phyloP scores from a whole-genome alignment of 2,888 invertebrate species.

The Agrochola lychnidis region DNA sequence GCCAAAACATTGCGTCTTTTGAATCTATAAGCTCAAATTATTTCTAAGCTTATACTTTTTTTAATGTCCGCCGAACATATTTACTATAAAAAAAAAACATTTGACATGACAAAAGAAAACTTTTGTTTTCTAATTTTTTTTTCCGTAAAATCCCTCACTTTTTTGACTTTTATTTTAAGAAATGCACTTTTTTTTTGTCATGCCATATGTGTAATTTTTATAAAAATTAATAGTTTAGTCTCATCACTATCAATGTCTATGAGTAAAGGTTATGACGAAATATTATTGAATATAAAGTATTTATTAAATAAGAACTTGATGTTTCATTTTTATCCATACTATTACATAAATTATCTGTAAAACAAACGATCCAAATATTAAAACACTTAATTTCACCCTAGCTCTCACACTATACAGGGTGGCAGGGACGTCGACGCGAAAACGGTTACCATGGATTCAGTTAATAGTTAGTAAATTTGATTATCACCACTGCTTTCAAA shows the following conservation, averaged over 20 bases:
- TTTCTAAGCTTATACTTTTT: slow-evolving; percentile 57
- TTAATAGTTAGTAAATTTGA: too few species aligned
- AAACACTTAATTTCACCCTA: neutral
- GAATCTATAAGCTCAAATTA: slow-evolving; percentile 59
- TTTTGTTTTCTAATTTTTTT: neutral
- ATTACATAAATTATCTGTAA: too few species aligned
- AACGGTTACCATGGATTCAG: too few species aligned
- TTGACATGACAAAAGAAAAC: slow-evolving; percentile 48
- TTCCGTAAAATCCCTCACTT: neutral
- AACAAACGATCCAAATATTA: neutral
- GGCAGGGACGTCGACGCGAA: too few species aligned
- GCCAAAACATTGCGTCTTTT: slow-evolving; percentile 64
- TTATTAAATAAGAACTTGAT: slow-evolving; percentile 83
- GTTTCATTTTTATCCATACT: slow-evolving; percentile 73
- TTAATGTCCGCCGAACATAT: slow-evolving; percentile 55
- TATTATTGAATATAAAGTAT: slow-evolving; percentile 86
- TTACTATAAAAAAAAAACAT: slow-evolving; percentile 46
- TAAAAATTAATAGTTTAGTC: slow-evolving; percentile 65
- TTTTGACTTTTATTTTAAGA: neutral
- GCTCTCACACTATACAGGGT: neutral
- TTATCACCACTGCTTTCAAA: too few species aligned
- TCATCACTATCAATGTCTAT: slow-evolving; percentile 66
- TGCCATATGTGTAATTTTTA: slow-evolving; percentile 62
- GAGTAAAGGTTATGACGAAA: slow-evolving; percentile 74
- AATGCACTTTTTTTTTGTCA: slow-evolving; percentile 57